These are phyloP conservation scores for Spondyliosoma cantharus DNA, from an alignment of 2,797 vertebrate genomes.

Conservation along the genomic window DNA sequence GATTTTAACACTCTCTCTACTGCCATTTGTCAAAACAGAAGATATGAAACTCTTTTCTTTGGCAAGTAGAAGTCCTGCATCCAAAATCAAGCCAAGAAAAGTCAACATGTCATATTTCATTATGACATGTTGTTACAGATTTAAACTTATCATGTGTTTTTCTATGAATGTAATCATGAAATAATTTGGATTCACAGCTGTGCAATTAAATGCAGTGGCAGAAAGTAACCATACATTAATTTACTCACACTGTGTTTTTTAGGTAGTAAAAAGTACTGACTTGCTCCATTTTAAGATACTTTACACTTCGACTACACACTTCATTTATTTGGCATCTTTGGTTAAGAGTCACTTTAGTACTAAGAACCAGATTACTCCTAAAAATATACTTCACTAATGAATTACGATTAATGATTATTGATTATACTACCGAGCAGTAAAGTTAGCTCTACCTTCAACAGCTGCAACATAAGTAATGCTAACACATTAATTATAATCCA, in stretches of 20 bases:
- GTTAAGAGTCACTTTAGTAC: not conserved
- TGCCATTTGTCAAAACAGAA: not conserved
- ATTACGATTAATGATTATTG: not conserved
- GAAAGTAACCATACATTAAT: slow-evolving; percentile 1
- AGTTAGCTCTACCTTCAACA: not conserved
- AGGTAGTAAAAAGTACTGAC: not conserved
- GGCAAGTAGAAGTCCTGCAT: not conserved
- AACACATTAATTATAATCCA: not conserved
- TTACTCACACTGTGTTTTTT: not conserved
- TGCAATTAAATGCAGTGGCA: not conserved
- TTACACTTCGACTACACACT: not conserved
- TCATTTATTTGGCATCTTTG: not conserved
- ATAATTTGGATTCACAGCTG: not conserved
- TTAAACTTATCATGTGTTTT: not conserved
- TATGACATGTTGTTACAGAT: not conserved
- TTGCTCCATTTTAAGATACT: not conserved
- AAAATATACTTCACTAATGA: not conserved
- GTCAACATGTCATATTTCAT: not conserved
- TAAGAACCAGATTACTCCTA: not conserved
- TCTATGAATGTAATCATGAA: not conserved
- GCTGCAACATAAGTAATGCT: not conserved
- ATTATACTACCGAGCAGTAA: not conserved
- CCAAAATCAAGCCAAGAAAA: not conserved
- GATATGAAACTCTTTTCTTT: not conserved
- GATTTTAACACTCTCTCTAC: slow-evolving; percentile 16